Percentiles rank a stretch among this genome's conserved stretches.
Conservation (phyloP, 2,888 invertebrate species). For the Diloba caeruleocephala region DNA sequence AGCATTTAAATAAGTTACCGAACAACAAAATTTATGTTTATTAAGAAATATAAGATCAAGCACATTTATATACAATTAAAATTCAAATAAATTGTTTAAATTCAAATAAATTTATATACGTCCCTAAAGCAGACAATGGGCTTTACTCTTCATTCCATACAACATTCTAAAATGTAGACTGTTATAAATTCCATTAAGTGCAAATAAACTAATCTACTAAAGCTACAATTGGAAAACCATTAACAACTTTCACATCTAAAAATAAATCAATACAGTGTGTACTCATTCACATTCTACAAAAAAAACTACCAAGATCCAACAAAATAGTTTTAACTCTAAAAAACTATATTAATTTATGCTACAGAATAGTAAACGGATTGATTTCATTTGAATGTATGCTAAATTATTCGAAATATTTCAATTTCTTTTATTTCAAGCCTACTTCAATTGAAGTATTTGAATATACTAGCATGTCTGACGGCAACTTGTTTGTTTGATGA, state of each 20-base stretch:
- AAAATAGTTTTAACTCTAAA: background rate
- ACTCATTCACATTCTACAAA: constrained; percentile 5
- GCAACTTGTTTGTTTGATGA: constrained; percentile 1
- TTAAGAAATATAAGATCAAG: too few relatives aligned
- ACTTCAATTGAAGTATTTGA: constrained; percentile 6
- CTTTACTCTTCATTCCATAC: constrained; percentile 32
- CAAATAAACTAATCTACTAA: constrained; percentile 14
- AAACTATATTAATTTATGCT: constrained; percentile 1
- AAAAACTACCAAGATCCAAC: constrained; percentile 11
- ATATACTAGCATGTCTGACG: constrained; percentile 1
- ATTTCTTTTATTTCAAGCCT: constrained; percentile 18
- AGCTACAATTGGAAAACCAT: constrained; percentile 4
- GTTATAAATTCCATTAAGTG: constrained; percentile 26
- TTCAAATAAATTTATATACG: too few relatives aligned
- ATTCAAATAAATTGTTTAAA: too few relatives aligned
- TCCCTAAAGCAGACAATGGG: constrained; percentile 12
- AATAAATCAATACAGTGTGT: constrained; percentile 8
- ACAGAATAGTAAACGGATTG: constrained; percentile 16
- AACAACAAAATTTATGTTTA: too few relatives aligned
- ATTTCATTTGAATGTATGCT: constrained; percentile 15
- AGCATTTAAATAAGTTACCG: too few relatives aligned
- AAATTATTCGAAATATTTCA: constrained; percentile 41
- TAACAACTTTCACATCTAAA: constrained; percentile 10
- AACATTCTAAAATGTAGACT: constrained; percentile 17
- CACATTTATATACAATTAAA: too few relatives aligned